Evolutionary conservation across 2,113 vertebrate species (phyloP).

Genomic region (Pedetes capensis): DNA sequence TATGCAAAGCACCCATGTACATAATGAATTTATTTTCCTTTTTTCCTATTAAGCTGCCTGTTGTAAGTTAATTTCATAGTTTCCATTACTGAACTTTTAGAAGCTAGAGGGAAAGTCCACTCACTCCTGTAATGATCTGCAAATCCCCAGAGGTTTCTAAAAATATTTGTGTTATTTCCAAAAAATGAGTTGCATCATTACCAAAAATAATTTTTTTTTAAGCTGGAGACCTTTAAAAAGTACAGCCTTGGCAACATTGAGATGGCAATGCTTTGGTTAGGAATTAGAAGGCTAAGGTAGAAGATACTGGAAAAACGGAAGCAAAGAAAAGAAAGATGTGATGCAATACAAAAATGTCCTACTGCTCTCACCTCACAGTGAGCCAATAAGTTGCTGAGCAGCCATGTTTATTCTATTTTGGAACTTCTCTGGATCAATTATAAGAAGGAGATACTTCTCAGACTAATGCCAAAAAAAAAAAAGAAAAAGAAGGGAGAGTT

Average conservation of each 20-base stretch:
- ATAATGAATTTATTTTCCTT: not conserved
- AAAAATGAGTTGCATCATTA: not conserved
- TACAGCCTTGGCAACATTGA: not conserved
- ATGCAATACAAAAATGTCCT: accelerated
- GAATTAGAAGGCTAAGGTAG: not conserved
- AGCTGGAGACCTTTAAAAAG: not conserved
- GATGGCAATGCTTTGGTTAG: not conserved
- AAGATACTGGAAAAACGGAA: not conserved
- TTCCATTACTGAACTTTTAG: not conserved
- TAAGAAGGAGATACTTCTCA: not conserved
- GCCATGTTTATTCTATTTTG: not conserved
- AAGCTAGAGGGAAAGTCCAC: not conserved
- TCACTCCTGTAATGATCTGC: not conserved
- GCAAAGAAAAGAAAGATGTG: not conserved
- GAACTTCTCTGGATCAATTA: not conserved
- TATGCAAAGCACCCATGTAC: not conserved
- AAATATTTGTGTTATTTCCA: not conserved
- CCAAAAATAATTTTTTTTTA: not conserved
- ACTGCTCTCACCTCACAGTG: not conserved
- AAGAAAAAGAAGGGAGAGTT: not conserved
- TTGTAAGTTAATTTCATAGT: not conserved
- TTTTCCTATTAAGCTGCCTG: not conserved
- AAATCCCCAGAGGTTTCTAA: conserved; percentile 17
- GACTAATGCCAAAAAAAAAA: not conserved
- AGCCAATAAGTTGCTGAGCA: not conserved